These are phyloP conservation scores for Slavum lentiscoides DNA, from an alignment of 2,888 invertebrate species.

Conservation along the genomic window DNA sequence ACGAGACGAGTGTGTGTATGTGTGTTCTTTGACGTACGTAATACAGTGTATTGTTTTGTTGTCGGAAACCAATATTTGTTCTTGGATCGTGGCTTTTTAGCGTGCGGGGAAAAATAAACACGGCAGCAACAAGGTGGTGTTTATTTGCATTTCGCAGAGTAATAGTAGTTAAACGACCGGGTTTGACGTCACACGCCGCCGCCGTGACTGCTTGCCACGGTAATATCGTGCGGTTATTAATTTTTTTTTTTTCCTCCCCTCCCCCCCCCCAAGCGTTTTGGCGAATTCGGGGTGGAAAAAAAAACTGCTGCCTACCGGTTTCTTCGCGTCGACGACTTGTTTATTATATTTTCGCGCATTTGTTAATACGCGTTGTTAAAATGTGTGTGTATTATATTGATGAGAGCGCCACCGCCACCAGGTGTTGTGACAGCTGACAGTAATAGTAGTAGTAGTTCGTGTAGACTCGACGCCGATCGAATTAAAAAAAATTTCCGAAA, in stretches of 20 bases:
- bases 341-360: not conserved
- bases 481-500: too few species aligned
- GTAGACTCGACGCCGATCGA: not conserved
- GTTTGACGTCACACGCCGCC: slow-evolving; percentile 7
- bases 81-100: too few species aligned
- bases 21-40: too few species aligned
- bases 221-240: too few species aligned
- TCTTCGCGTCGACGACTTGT: not conserved
- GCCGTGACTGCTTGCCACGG: not conserved
- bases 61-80: too few species aligned
- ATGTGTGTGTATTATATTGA: not conserved
- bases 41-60: too few species aligned
- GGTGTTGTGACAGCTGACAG: slow-evolving; percentile 2
- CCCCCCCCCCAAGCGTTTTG: not conserved
- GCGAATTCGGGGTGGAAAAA: not conserved
- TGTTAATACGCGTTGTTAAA: not conserved
- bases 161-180: not conserved
- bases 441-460: too few species aligned
- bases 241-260: not conserved
- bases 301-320: not conserved
- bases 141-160: not conserved
- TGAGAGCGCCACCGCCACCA: too few species aligned
- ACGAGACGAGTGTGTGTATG: too few species aligned
- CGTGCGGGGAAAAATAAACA: not conserved
- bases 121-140: not conserved